These are phyloP conservation scores for Piliocolobus tephrosceles DNA, from an alignment of 2,113 vertebrate species.

Conservation along the genomic window DNA sequence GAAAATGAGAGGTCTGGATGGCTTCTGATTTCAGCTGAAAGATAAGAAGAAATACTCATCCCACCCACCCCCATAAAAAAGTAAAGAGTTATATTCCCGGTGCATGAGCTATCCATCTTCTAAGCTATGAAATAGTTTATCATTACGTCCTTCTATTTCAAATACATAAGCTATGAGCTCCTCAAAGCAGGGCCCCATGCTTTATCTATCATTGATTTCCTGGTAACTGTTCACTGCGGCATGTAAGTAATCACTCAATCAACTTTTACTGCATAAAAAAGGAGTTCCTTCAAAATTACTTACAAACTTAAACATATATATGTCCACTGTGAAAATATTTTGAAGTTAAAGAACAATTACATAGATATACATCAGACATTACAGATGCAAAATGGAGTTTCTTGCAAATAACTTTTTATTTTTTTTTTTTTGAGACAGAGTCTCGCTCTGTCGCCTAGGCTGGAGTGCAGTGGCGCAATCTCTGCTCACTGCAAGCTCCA, in stretches of 20 bases:
- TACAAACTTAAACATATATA: not conserved
- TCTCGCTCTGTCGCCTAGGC: too few species aligned
- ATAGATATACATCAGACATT: not conserved
- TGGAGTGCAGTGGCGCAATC: too few species aligned
- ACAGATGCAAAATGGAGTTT: not conserved
- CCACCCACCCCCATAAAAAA: not conserved
- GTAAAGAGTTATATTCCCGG: not conserved
- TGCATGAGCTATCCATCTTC: not conserved
- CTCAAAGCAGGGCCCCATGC: not conserved
- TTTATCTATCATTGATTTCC: not conserved
- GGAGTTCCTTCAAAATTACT: not conserved
- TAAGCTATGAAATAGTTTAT: not conserved
- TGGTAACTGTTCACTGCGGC: not conserved
- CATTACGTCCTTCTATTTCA: not conserved
- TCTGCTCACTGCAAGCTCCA: too few species aligned
- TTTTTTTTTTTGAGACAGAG: too few species aligned
- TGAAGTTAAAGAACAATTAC: not conserved
- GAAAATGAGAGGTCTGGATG: constrained; percentile 91
- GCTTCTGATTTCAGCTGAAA: constrained; percentile 89
- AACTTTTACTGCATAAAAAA: not conserved
- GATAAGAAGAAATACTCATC: not conserved
- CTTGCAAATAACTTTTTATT: not conserved
- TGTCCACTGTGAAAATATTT: not conserved
- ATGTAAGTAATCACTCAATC: not conserved
- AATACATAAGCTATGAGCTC: not conserved